Percentiles rank a stretch among this genome's conserved stretches.
Evolutionary conservation across 1,140 invertebrate species (phyloP).

Genomic region (Temnothorax nylanderi): DNA sequence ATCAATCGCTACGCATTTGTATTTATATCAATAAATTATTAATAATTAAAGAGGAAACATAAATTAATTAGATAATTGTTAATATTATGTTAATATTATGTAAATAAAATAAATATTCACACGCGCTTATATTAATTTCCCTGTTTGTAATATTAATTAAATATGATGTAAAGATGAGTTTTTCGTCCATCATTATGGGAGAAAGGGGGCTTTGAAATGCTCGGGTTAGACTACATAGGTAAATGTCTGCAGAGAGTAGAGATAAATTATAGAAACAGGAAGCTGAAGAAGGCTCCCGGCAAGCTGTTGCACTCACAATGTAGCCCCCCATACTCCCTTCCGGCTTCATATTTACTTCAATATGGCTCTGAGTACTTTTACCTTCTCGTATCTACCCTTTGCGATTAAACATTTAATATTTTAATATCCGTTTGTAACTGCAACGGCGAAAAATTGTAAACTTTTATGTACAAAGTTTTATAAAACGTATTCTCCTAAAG

Average conservation of each 20-base stretch:
- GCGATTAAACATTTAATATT: slow-evolving; percentile 48
- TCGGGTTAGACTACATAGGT: slow-evolving; percentile 37
- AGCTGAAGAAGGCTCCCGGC: slow-evolving; percentile 48
- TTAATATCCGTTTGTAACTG: slow-evolving; percentile 19
- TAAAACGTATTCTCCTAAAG: not conserved
- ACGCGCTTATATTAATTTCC: not conserved
- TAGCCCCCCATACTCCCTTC: slow-evolving; percentile 30
- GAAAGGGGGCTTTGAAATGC: not conserved
- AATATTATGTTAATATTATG: not conserved
- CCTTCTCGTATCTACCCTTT: not conserved
- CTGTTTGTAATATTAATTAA: slow-evolving; percentile 6
- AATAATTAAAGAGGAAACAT: not conserved
- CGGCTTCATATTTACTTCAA: slow-evolving; percentile 58
- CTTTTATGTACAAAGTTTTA: not conserved
- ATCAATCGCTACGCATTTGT: not conserved
- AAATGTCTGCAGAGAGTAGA: slow-evolving; percentile 42
- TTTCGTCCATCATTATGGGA: not conserved
- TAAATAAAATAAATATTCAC: not conserved
- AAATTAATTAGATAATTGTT: not conserved
- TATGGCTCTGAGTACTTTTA: slow-evolving; percentile 25
- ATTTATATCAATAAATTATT: not conserved
- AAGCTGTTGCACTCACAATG: slow-evolving; percentile 59
- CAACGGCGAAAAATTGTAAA: slow-evolving; percentile 21
- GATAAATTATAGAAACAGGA: slow-evolving; percentile 64
- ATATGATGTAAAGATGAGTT: not conserved